Percentiles rank a stretch among this genome's conserved stretches.
phyloP scores from a whole-genome alignment of 2,797 vertebrate species.

The Nothura maculosa region DNA sequence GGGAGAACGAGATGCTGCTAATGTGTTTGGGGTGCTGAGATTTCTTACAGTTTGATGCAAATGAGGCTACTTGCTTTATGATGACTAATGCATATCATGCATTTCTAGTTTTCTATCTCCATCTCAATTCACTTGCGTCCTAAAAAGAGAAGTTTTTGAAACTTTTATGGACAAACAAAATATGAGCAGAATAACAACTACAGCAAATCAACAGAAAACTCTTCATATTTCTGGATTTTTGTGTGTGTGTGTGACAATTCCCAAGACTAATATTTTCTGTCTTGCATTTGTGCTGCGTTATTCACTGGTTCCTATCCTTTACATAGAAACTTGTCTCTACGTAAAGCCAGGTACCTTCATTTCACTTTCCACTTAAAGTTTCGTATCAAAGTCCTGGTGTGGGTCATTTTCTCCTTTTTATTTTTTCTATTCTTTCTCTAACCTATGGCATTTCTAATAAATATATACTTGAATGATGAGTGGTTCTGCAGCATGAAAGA shows the following conservation, averaged over 20 bases:
- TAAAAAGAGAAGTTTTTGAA: not conserved
- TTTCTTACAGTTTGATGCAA: conserved; percentile 16
- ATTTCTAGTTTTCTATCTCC: not conserved
- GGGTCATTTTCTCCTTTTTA: not conserved
- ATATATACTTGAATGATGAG: conserved; percentile 9
- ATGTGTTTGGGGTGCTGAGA: not conserved
- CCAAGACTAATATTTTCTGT: not conserved
- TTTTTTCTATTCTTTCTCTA: conserved; percentile 9
- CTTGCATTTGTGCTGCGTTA: not conserved
- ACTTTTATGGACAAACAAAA: not conserved
- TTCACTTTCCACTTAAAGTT: not conserved
- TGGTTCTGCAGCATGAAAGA: conserved; percentile 9
- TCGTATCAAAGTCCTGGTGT: not conserved
- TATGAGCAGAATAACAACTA: not conserved
- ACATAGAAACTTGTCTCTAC: not conserved
- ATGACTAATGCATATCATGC: not conserved
- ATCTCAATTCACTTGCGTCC: not conserved
- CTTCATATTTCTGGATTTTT: not conserved
- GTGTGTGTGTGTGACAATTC: not conserved
- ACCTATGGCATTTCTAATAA: conserved; percentile 8
- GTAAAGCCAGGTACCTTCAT: not conserved
- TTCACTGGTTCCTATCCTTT: not conserved
- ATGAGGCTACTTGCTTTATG: not conserved
- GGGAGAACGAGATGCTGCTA: not conserved
- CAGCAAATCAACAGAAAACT: not conserved